Evolutionary conservation across 2,113 vertebrate genomes (phyloP).

Genomic region (Colistium nudipinnis): DNA sequence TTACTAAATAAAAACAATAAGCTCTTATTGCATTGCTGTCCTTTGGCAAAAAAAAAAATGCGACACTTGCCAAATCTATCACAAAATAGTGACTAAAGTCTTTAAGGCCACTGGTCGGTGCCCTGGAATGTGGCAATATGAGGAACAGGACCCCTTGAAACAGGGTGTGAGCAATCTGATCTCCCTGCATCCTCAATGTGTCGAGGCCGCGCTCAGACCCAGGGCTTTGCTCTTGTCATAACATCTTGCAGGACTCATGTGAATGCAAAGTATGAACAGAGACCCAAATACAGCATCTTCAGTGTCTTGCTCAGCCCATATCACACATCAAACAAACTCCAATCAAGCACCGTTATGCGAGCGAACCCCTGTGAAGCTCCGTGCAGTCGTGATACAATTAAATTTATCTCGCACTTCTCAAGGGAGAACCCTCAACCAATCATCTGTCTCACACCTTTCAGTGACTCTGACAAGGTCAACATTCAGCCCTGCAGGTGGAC

Average conservation of each 20-base stretch:
- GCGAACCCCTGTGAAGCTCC: neutral
- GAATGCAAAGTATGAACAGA: neutral
- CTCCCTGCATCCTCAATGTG: neutral
- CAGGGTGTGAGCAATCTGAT: neutral
- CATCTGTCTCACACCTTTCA: slow-evolving; percentile 50
- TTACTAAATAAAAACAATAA: neutral
- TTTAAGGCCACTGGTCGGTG: neutral
- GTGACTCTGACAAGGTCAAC: slow-evolving; percentile 55
- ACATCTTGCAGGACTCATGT: neutral
- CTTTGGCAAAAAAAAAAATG: neutral
- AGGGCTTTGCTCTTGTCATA: neutral
- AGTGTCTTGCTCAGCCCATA: neutral
- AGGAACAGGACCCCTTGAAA: neutral
- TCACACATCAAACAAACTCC: slow-evolving; percentile 1
- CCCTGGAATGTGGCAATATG: neutral
- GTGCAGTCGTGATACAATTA: slow-evolving; percentile 14
- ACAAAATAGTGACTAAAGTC: neutral
- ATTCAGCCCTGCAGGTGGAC: slow-evolving; percentile 48
- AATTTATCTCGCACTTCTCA: slow-evolving; percentile 8
- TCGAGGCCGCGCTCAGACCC: neutral
- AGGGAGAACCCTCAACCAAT: slow-evolving; percentile 24
- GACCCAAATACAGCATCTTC: neutral
- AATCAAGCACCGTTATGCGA: neutral
- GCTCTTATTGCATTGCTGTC: neutral
- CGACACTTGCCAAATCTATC: too few relatives aligned